A percentile compares a stretch with the other conserved stretches of the same genome.
Evolutionary conservation across 2,888 invertebrate genomes (phyloP).

Genomic region (Orchestes rusci): DNA sequence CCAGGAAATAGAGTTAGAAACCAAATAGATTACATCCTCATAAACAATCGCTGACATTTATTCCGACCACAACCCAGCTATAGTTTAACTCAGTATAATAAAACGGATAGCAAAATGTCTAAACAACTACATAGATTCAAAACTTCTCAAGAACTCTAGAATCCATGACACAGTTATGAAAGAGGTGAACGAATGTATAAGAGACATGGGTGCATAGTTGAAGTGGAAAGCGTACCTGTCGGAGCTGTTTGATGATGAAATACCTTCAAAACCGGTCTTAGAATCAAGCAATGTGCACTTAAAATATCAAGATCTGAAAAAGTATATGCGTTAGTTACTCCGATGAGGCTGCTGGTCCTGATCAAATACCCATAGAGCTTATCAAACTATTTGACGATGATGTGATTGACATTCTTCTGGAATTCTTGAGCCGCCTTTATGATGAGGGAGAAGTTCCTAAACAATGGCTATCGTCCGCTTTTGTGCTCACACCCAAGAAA

Average conservation of each 20-base stretch:
- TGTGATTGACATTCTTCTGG: neutral
- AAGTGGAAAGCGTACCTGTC: slow-evolving; percentile 2
- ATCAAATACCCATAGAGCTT: slow-evolving; percentile 4
- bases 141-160: neutral
- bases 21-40: slow-evolving; percentile 7
- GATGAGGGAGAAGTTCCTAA: slow-evolving; percentile 2
- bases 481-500: slow-evolving; percentile 1
- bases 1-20: slow-evolving; percentile 7
- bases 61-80: slow-evolving; percentile 1
- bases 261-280: neutral
- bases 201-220: neutral
- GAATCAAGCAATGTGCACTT: slow-evolving; percentile 3
- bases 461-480: slow-evolving; percentile 1
- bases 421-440: neutral
- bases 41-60: neutral
- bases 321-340: too few species aligned
- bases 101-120: neutral
- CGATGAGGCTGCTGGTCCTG: slow-evolving; percentile 1
- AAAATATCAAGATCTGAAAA: slow-evolving; percentile 1
- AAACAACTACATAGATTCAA: neutral
- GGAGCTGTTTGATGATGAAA: neutral
- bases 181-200: neutral
- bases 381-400: slow-evolving; percentile 1
- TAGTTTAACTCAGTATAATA: neutral
- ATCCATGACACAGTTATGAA: neutral